These are phyloP conservation scores for Manis crassicaudata DNA, from an alignment of 2,797 vertebrate genomes.

Conservation along the genomic window DNA sequence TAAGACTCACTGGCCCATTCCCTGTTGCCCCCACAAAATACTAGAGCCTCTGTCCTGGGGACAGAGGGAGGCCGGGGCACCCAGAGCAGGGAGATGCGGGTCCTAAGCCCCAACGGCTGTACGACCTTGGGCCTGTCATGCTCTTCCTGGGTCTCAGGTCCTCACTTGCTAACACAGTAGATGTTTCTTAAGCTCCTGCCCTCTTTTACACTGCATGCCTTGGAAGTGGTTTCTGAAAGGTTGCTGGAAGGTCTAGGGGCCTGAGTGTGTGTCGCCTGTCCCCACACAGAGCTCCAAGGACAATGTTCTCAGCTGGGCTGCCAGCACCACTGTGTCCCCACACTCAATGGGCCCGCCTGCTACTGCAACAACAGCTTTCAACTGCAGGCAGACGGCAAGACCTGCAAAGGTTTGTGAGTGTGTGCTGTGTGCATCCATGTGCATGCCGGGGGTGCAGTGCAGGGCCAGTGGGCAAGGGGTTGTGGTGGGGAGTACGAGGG, in stretches of 20 bases:
- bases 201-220: background rate
- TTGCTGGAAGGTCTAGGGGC: background rate
- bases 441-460: background rate
- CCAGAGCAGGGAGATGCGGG: background rate
- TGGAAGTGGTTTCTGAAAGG: background rate
- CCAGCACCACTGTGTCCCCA: slow-evolving; percentile 92
- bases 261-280: slow-evolving; percentile 29
- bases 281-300: slow-evolving; percentile 86
- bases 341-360: slow-evolving; percentile 90
- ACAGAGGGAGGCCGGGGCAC: background rate
- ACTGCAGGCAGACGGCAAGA: slow-evolving; percentile 91
- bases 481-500: background rate
- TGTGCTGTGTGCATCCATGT: fast-evolving
- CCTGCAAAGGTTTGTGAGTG: slow-evolving; percentile 92
- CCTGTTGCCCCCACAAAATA: background rate
- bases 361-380: slow-evolving; percentile 95
- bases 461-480: background rate
- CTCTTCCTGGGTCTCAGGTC: background rate
- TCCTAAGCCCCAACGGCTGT: background rate
- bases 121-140: background rate
- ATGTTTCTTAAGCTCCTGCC: background rate
- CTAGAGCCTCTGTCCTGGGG: background rate
- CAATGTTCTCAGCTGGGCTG: slow-evolving; percentile 91
- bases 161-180: background rate
- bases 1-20: background rate